Evolutionary conservation across 2,113 vertebrate species (phyloP).

Genomic region (Albula glossodonta): DNA sequence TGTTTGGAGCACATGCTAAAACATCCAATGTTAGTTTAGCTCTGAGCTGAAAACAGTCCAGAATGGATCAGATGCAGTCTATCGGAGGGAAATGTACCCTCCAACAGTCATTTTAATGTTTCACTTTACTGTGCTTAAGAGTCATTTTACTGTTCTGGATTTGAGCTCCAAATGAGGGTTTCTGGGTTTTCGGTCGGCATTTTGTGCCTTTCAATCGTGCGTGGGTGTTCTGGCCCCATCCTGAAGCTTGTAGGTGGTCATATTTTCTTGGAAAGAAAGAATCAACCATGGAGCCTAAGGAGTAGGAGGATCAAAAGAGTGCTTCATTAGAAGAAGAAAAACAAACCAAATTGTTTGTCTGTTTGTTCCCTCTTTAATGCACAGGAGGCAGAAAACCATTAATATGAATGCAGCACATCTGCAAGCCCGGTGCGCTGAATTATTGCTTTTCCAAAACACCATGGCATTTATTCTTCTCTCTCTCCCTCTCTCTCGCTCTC

Average conservation of each 20-base stretch:
- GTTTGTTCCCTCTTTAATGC: slow-evolving; percentile 17
- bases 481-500: not conserved
- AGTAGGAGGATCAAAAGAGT: not conserved
- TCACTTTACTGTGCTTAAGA: no score
- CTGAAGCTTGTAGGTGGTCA: not conserved
- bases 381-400: slow-evolving; percentile 6
- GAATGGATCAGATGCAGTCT: no score
- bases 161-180: not conserved
- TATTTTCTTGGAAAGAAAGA: not conserved
- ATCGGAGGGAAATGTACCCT: no score
- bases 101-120: no score
- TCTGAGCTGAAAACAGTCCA: no score
- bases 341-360: not conserved
- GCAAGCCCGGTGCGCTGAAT: not conserved
- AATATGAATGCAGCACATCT: not conserved
- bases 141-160: no score
- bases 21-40: no score
- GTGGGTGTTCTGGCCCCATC: not conserved
- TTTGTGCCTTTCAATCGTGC: not conserved
- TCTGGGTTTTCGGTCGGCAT: not conserved
- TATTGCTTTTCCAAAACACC: not conserved
- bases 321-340: not conserved
- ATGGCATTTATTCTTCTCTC: not conserved
- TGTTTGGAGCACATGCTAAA: no score
- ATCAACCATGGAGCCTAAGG: not conserved